Evolutionary conservation across 1,140 invertebrate species (phyloP).

Genomic region (Drosophila pandora): DNA sequence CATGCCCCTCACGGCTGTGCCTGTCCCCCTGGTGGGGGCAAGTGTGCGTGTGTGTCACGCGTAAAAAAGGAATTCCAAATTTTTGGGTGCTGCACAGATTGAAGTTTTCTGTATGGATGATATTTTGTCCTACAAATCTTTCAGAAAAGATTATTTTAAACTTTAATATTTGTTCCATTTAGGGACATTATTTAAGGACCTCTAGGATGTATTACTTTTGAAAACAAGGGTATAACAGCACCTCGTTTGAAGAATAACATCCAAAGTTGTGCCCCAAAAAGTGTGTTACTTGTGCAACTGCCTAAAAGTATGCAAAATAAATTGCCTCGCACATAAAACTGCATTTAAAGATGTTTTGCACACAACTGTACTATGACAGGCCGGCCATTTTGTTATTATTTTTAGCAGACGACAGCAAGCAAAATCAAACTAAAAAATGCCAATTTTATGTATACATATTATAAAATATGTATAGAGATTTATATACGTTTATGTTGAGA

Average conservation of each 20-base stretch:
- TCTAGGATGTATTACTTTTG: neutral
- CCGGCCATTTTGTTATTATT: constrained; percentile 67
- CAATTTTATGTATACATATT: constrained; percentile 40
- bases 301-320: constrained; percentile 28
- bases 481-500: constrained; percentile 26
- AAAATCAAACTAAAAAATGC: constrained; percentile 76
- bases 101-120: neutral
- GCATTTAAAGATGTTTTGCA: constrained; percentile 48
- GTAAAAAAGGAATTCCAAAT: constrained; percentile 44
- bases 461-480: constrained; percentile 53
- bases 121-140: neutral
- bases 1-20: neutral
- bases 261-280: neutral
- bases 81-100: constrained; percentile 10
- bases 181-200: neutral
- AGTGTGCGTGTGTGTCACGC: constrained; percentile 31
- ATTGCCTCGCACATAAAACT: constrained; percentile 19
- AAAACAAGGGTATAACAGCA: neutral
- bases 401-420: constrained; percentile 55
- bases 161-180: neutral
- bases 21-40: neutral
- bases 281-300: constrained; percentile 33
- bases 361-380: constrained; percentile 60
- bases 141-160: neutral
- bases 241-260: neutral